phyloP scores from a whole-genome alignment of 2,113 vertebrate genomes.

The Epinephelus cyanopodus region DNA sequence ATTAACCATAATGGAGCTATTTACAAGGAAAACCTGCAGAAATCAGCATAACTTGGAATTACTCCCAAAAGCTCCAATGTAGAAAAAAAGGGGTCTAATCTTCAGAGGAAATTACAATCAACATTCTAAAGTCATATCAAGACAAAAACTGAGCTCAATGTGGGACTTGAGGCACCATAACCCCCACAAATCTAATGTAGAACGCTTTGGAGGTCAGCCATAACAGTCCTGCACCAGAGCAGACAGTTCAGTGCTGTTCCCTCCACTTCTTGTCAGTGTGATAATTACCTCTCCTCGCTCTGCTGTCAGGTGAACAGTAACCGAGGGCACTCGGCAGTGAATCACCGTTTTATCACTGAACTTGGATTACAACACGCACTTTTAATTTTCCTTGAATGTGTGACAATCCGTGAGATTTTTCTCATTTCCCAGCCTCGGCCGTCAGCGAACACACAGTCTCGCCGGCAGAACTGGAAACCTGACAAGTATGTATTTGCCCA shows the following conservation, averaged over 20 bases:
- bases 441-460: background rate
- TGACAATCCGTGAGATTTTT: background rate
- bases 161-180: background rate
- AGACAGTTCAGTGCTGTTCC: background rate
- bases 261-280: background rate
- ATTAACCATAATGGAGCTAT: constrained; percentile 10
- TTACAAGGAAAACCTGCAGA: constrained; percentile 23
- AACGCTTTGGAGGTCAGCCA: constrained; percentile 2
- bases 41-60: constrained; percentile 28
- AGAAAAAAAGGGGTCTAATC: background rate
- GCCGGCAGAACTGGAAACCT: background rate
- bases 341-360: constrained; percentile 2
- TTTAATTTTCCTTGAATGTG: constrained; percentile 29
- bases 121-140: background rate
- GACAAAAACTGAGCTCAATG: background rate
- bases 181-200: background rate
- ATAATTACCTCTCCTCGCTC: constrained; percentile 30
- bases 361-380: background rate
- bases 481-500: constrained; percentile 10
- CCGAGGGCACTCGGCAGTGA: background rate
- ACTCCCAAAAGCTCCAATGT: background rate
- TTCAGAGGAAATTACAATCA: background rate
- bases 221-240: background rate
- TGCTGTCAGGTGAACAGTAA: constrained; percentile 13
- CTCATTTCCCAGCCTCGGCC: background rate